Evolutionary conservation across 1,140 invertebrate species (phyloP), one percentile per base, ranked within the genome.

Genomic region (Cotesia glomerata): DNA sequence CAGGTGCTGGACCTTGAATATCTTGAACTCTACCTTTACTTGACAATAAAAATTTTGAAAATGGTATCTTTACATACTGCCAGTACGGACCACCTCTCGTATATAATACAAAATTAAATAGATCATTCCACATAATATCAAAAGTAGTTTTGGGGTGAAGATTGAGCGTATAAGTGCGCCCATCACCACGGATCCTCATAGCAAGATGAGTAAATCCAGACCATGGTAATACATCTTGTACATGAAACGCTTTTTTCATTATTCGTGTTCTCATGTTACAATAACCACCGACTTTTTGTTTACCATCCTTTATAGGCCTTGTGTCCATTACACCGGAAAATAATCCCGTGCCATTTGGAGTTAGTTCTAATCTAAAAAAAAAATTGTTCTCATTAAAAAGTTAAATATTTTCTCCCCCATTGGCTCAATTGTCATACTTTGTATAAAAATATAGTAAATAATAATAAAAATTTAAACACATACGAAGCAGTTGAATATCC

Each of bases 31-130:
- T 84, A 4, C 97, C 97, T 88, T 96, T 96, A 13, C 91, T 91
- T 5, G 89, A 87, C 13, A 96, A 85, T 68, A 95, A 91, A 84
- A 99, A 99, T 86, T 97, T 98, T 4, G 96, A 97, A 88, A 99
- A 97, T 16, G 98, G 98, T 80, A 99, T 95, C 93, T 94, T 95
- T 0, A 92, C 90, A 71, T 92, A 87, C 88, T 99, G 97, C 97
- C 97, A 99, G 83, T 98, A 98, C 7, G 97, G 97, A 0, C 97
- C 97, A 58, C 97, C 97, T 86, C 95, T 90, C 0, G 97, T 99
- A 81, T 92, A 95, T 0, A 99, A 81, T 0, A 92, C 88, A 87
- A 93, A 98, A 77, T 91, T 89, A 82, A 93, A 96, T 14, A 93
- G 88, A 86, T 98, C 95, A 83, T 95, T 92, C 93, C 93, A 97